phyloP scores from a whole-genome alignment of 2,797 vertebrate genomes.

The Simalia tracyae region DNA sequence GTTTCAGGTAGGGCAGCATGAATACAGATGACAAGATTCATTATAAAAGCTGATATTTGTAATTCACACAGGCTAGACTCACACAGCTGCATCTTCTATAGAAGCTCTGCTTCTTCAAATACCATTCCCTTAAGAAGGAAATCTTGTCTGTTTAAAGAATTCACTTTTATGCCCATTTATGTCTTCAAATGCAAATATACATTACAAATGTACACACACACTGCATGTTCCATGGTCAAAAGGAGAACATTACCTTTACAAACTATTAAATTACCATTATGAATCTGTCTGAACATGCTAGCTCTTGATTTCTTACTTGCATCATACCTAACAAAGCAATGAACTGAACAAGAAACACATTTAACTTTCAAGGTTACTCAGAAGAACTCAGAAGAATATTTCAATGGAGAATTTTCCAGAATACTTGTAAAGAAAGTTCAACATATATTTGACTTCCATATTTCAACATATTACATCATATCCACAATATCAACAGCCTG shows the following conservation, averaged over 20 bases:
- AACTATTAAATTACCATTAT: constrained; percentile 24
- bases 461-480: neutral
- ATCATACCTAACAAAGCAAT: constrained; percentile 4
- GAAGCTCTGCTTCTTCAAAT: constrained; percentile 40
- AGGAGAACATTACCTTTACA: constrained; percentile 44
- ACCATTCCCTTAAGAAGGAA: constrained; percentile 50
- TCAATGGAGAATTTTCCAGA: neutral
- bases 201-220: constrained; percentile 3
- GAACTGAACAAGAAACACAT: neutral
- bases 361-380: constrained; percentile 9
- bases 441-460: neutral
- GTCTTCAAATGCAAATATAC: constrained; percentile 1
- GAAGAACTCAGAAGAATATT: neutral
- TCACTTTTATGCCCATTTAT: constrained; percentile 18
- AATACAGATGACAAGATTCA: constrained; percentile 35
- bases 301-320: constrained; percentile 28
- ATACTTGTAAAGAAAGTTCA: accelerated
- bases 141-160: constrained; percentile 29
- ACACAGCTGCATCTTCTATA: constrained; percentile 7
- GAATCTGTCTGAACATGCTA: constrained; percentile 30
- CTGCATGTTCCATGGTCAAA: neutral
- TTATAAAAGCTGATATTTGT: constrained; percentile 27
- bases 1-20: constrained; percentile 38
- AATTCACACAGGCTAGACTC: constrained; percentile 16
- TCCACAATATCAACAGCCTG: neutral